Evolutionary conservation across 2,113 vertebrate genomes (phyloP).

Genomic region (Rhinolophus sinicus): DNA sequence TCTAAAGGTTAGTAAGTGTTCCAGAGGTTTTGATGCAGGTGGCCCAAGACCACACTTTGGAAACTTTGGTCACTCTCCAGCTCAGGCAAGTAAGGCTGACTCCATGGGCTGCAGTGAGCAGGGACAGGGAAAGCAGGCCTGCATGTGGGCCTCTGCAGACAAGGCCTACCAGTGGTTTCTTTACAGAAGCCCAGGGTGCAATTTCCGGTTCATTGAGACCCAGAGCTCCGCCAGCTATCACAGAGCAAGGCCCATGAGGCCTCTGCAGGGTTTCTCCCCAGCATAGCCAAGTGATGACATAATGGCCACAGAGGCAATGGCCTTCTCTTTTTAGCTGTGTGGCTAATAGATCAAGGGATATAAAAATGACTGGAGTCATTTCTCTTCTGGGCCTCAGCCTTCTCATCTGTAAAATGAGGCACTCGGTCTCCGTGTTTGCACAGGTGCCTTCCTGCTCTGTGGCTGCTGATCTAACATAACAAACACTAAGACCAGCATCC

Average conservation of each 20-base stretch:
- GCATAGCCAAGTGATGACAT: accelerated
- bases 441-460: neutral
- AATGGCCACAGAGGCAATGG: too few relatives aligned
- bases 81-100: neutral
- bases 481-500: neutral
- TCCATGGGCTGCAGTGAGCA: neutral
- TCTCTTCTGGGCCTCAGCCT: neutral
- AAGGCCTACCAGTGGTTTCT: neutral
- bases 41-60: neutral
- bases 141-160: neutral
- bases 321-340: neutral
- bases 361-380: neutral
- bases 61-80: neutral
- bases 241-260: neutral
- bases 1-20: neutral
- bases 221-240: too few relatives aligned
- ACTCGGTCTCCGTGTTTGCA: neutral
- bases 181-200: neutral
- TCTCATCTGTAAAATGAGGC: neutral
- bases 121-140: neutral
- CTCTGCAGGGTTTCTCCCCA: neutral
- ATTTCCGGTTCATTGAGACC: neutral
- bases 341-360: neutral
- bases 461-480: neutral
- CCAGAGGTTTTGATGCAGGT: neutral